phyloP scores from a whole-genome alignment of 2,113 vertebrate genomes.

The Anhinga rufa region DNA sequence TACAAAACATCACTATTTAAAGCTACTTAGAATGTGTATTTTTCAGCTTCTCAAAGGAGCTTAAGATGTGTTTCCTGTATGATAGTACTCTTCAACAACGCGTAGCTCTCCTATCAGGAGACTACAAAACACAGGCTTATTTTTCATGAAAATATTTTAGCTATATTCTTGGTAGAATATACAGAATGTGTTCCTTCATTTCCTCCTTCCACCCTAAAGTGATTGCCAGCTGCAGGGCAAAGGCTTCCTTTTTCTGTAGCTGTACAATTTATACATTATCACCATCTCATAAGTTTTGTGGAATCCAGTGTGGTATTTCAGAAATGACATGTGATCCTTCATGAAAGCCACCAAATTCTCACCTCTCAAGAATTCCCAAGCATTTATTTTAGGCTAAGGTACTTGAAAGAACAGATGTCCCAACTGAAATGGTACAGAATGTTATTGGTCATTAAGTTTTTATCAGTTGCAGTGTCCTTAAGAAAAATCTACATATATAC shows the following conservation, averaged over 20 bases:
- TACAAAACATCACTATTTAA: neutral
- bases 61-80: conserved; percentile 24
- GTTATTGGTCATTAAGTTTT: neutral
- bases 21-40: neutral
- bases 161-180: neutral
- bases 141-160: neutral
- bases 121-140: neutral
- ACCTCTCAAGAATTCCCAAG: neutral
- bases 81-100: conserved; percentile 8
- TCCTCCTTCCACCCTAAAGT: neutral
- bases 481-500: neutral
- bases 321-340: neutral
- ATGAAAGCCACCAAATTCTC: neutral
- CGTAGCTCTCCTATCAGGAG: neutral
- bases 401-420: neutral
- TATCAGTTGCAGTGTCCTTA: neutral
- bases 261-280: neutral
- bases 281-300: neutral
- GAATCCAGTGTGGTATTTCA: neutral
- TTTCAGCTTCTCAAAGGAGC: neutral
- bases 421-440: neutral
- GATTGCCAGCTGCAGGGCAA: neutral
- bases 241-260: neutral
- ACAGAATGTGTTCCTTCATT: neutral
- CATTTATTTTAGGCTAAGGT: neutral